Conservation (phyloP, 2,888 invertebrate genomes). For the Metalampra italica region DNA sequence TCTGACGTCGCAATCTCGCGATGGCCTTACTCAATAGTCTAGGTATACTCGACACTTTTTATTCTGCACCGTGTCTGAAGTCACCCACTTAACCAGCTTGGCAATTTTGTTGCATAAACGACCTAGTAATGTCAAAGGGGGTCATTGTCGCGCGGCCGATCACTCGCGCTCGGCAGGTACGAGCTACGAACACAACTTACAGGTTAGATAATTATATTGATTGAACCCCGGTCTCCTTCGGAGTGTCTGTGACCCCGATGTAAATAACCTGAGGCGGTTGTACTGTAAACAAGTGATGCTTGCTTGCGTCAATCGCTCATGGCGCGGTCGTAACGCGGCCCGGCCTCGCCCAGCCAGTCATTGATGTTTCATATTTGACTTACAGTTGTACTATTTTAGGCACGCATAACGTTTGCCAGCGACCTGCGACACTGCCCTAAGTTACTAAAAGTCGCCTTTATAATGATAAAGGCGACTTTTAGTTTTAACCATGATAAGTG, state of each 20-base stretch:
- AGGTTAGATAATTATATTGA: slow-evolving; percentile 69
- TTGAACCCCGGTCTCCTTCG: slow-evolving; percentile 69
- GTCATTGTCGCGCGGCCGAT: slow-evolving; percentile 66
- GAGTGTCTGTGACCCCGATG: slow-evolving; percentile 77
- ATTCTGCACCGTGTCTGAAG: slow-evolving; percentile 3
- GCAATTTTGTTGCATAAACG: slow-evolving; percentile 71
- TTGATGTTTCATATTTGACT: slow-evolving; percentile 46
- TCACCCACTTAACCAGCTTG: slow-evolving; percentile 56
- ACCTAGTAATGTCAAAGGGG: slow-evolving; percentile 68
- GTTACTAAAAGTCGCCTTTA: neutral
- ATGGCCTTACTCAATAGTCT: slow-evolving; percentile 55
- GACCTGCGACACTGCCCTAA: slow-evolving; percentile 8
- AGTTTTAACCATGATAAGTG: no score
- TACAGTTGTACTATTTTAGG: slow-evolving; percentile 44
- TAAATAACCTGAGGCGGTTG: slow-evolving; percentile 73
- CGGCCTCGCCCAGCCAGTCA: slow-evolving; percentile 38
- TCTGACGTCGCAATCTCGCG: slow-evolving; percentile 30
- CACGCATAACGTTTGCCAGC: slow-evolving; percentile 27
- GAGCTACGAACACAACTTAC: slow-evolving; percentile 33
- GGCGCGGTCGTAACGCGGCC: slow-evolving; percentile 29
- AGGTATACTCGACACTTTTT: slow-evolving; percentile 2
- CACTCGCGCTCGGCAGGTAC: slow-evolving; percentile 36
- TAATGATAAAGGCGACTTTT: no score
- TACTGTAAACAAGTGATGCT: slow-evolving; percentile 73
- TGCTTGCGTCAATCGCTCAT: slow-evolving; percentile 66